These are phyloP conservation scores for Chaetodon trifascialis DNA, from an alignment of 2,113 vertebrate genomes.

Conservation along the genomic window DNA sequence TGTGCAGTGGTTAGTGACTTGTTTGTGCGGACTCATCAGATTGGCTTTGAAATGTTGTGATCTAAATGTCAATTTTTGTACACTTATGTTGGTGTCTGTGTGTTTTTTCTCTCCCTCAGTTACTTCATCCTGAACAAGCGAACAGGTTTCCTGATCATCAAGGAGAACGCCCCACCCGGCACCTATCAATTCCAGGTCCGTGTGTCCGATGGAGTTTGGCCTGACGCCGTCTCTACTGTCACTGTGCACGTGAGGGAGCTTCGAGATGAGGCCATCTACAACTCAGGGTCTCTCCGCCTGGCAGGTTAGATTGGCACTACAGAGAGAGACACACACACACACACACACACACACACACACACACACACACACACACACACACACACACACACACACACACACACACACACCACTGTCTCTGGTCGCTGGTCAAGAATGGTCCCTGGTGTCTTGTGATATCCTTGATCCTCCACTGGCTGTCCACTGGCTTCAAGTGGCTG, in stretches of 20 bases:
- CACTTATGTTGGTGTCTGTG: background rate
- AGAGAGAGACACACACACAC: background rate
- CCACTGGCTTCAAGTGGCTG: background rate
- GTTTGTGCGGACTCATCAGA: background rate
- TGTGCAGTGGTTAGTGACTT: background rate
- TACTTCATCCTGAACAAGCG: slow-evolving; percentile 90
- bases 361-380: background rate
- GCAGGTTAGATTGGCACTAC: slow-evolving; percentile 80
- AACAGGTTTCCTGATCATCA: slow-evolving; percentile 90
- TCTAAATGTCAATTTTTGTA: background rate
- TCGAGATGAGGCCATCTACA: slow-evolving; percentile 87
- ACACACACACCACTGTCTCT: background rate
- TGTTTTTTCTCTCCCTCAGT: slow-evolving; percentile 69
- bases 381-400: slow-evolving; percentile 2
- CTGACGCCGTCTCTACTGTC: slow-evolving; percentile 87
- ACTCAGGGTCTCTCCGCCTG: slow-evolving; percentile 87
- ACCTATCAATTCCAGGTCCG: slow-evolving; percentile 88
- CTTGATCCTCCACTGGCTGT: background rate
- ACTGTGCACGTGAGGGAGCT: slow-evolving; percentile 87
- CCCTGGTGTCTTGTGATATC: background rate
- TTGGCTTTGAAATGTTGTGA: background rate
- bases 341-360: slow-evolving; percentile 1
- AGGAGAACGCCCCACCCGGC: slow-evolving; percentile 86
- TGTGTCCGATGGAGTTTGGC: slow-evolving; percentile 91
- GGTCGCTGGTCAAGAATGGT: background rate